Base-by-base conservation (phyloP, 2,113 vertebrate species). In the Lepidothrix coronata region DNA sequence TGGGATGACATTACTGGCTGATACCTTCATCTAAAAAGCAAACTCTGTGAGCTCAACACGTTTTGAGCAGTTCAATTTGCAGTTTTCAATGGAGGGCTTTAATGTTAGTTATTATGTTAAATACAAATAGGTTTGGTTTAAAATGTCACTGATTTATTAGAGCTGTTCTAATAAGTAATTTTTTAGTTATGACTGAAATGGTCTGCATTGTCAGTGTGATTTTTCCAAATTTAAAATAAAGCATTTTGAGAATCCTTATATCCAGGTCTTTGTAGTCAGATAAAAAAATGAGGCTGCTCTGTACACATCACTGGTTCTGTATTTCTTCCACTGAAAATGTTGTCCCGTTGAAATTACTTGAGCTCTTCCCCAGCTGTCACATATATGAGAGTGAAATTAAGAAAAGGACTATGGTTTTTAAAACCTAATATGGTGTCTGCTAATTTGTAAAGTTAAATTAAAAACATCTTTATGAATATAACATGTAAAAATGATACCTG, bases 211-310 rank as follows among this genome's bases (percentile, higher is more conserved):
- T 83, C 66, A 79, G 63, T 88, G 74, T 46, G 43, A 85, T 97
- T 88, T 78, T 89, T 89, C 35, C 73, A 57, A 57, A 89, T 92
- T 66, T 76, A 85, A 85, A 91, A 73, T 93, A 88, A 93, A 79
- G 49, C 16, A 57, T 43, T 82, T 76, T 54, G 59, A 94, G 58
- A 96, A 48, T 58, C 33, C 46, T 92, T 81, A 48, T 92, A 78
- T 78, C 41, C 55, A 90, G n/a, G 35, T 85, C 90, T 96, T 89
- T 48, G 67, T 58, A 89, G 91, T 58, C 77, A 85, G 78, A 77
- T 91, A 93, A 96, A 93, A 93, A 95, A 95, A 94, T 79, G 74
- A 76, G 58, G 39, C 74, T 94, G 14, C 43, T 96, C 71, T 73
- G 24, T 85, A 83, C 72, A 85, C 74, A 83, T 93, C 75, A 55